These are phyloP conservation scores for Drosophila quinaria DNA, from an alignment of 2,888 invertebrate genomes.

Conservation along the genomic window DNA sequence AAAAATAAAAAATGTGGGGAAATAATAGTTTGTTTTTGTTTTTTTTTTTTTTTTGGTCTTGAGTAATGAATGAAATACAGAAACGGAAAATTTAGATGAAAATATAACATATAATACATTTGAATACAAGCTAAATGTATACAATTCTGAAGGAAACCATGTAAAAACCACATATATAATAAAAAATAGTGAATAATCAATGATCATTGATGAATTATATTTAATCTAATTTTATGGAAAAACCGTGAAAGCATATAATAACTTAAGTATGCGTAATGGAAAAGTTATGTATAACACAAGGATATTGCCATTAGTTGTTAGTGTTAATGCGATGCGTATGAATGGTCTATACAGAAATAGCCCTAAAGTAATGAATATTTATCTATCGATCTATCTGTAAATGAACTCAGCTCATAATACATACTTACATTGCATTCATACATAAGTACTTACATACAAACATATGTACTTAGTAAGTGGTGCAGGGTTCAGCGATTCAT, in stretches of 20 bases:
- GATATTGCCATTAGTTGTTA: constrained; percentile 82
- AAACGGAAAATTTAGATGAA: constrained; percentile 2
- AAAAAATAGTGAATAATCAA: constrained; percentile 27
- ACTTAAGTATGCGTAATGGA: constrained; percentile 46
- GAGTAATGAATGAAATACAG: constrained; percentile 3
- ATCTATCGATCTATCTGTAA: constrained; percentile 32
- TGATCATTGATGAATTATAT: constrained; percentile 24
- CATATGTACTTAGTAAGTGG: constrained; percentile 15
- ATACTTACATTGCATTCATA: constrained; percentile 15
- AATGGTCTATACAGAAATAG: constrained; percentile 22
- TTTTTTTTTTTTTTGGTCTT: constrained; percentile 24
- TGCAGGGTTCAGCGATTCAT: constrained; percentile 32
- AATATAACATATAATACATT: constrained; percentile 25
- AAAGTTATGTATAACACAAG: constrained; percentile 65
- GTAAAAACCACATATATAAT: constrained; percentile 38
- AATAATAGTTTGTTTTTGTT: constrained; percentile 32
- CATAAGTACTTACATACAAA: constrained; percentile 7
- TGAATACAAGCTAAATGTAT: constrained; percentile 44
- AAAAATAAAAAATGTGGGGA: constrained; percentile 23
- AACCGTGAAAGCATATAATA: constrained; percentile 27
- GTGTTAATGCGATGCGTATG: constrained; percentile 67
- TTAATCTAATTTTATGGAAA: constrained; percentile 41
- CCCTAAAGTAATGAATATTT: constrained; percentile 15
- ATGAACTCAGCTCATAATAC: constrained; percentile 37
- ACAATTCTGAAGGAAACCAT: constrained; percentile 38